Percentiles rank a stretch among this genome's conserved stretches.
Evolutionary conservation across 2,888 invertebrate genomes (phyloP).

Genomic region (Elegia similella): DNA sequence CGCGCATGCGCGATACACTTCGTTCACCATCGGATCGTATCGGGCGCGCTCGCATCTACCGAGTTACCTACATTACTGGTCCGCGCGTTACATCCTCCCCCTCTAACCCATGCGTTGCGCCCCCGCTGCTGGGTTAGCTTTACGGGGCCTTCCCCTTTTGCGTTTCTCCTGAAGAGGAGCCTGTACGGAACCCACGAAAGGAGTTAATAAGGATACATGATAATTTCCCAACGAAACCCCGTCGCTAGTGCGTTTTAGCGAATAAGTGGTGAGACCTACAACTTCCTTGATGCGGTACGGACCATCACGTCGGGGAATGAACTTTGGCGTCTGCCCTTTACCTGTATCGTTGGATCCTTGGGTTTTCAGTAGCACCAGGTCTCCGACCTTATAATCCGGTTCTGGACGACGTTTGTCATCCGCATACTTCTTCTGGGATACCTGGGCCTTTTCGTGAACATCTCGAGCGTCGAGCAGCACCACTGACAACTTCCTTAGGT

Average conservation of each 20-base stretch:
- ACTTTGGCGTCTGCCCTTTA: background rate
- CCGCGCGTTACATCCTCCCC: too few relatives aligned
- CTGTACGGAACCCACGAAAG: background rate
- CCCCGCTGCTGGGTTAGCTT: background rate
- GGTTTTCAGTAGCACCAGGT: slow-evolving; percentile 2
- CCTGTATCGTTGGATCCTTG: background rate
- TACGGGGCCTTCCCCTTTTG: background rate
- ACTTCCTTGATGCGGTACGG: background rate
- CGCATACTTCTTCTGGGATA: background rate
- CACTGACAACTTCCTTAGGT: too few relatives aligned
- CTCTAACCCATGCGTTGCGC: background rate
- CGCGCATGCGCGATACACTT: too few relatives aligned
- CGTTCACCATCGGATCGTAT: too few relatives aligned
- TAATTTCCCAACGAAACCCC: background rate
- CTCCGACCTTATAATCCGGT: background rate
- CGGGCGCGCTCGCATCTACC: too few relatives aligned
- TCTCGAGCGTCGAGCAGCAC: background rate
- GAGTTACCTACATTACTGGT: too few relatives aligned
- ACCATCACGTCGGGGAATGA: background rate
- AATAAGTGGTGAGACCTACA: background rate
- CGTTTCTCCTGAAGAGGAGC: background rate
- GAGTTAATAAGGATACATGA: background rate
- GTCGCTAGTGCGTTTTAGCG: background rate
- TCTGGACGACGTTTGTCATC: background rate
- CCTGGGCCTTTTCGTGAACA: background rate